Evolutionary conservation across 2,113 vertebrate genomes (phyloP).

Genomic region (Gnathonemus echidnorhynchus): DNA sequence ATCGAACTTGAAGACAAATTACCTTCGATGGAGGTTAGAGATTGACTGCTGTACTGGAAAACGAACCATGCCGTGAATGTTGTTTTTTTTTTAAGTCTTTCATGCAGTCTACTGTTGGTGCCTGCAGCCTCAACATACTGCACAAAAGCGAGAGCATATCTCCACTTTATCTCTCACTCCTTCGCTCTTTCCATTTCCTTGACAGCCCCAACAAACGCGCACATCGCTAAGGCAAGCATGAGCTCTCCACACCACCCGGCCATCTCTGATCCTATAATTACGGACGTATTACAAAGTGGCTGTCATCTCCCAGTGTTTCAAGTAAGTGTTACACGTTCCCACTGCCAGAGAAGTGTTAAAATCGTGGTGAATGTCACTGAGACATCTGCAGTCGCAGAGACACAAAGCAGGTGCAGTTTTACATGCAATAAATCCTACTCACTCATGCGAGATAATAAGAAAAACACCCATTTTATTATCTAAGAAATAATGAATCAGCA

Average conservation of each 20-base stretch:
- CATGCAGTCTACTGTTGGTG: background rate
- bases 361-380: background rate
- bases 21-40: background rate
- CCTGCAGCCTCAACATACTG: slow-evolving; percentile 30
- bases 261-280: background rate
- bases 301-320: background rate
- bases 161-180: background rate
- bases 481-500: background rate
- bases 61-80: background rate
- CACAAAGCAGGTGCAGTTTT: background rate
- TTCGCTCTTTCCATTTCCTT: background rate
- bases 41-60: background rate
- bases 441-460: background rate
- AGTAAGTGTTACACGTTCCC: background rate
- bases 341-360: background rate
- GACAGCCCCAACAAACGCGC: background rate
- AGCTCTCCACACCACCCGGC: background rate
- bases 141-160: slow-evolving; percentile 21
- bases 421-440: background rate
- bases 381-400: background rate
- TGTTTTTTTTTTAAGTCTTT: background rate
- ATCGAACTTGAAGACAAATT: background rate
- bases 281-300: background rate
- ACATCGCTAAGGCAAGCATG: background rate
- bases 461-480: background rate